Base-by-base conservation (phyloP, 2,797 vertebrate genomes). In the Malurus splendens region DNA sequence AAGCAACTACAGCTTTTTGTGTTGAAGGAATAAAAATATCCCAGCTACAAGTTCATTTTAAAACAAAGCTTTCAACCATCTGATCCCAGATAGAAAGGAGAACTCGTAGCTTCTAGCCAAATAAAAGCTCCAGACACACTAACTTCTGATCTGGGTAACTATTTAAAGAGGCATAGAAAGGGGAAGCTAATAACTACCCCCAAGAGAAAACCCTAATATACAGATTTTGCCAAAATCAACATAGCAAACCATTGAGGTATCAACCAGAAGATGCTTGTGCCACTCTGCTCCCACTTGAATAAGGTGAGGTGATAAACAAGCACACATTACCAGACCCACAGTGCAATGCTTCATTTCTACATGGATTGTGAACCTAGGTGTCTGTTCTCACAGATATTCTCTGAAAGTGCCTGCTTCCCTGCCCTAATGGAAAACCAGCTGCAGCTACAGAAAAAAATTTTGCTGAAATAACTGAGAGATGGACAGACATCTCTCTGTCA, bases 191-290 rank as follows among this genome's bases (percentile, higher is more conserved):
- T 36, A 38, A 10, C 30, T 59, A 83, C 30, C 4, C 7, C 3
- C 30, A 33, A 61, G 23, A 60, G 8, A 66, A 88, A 68, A 90
- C 8, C 3, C 2, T 0, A 81, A 64, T 4, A 32, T 2, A 54
- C 8, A 47, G 19, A 7, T 38, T 67, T 76, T 59, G 17, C 28
- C 65, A 45, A 64, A 59, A 18, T 20, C 32, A 61, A 33, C 10
- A 52, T 9, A 45, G 12, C 9, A 84, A 77, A 48, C 10, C 17
- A 25, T 47, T 14, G 7, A 12, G 38, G 4, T 6, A 68, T 51
- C 16, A 86, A 23, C 14, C 12, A 30, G 6, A 80, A 66, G 19
- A 45, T 1, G 1, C 11, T 33, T 7, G 0, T 48, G 5, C 5
- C 3, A 0, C 27, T 67, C 12, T 50, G 22, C 12, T 82, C 19